phyloP scores from a whole-genome alignment of 2,888 invertebrate species.

The Diloba caeruleocephala region DNA sequence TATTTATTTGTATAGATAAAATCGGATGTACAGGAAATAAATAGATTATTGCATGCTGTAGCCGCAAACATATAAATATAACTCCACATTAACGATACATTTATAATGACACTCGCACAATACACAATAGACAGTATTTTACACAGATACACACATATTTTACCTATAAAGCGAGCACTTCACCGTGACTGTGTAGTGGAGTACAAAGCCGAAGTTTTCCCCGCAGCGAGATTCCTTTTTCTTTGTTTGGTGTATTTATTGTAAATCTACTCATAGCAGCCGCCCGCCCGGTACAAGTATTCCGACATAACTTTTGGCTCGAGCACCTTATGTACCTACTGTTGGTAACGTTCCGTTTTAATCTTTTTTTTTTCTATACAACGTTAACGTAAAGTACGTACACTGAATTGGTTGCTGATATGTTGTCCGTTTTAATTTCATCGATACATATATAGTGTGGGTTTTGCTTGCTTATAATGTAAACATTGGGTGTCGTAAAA shows the following conservation, averaged over 20 bases:
- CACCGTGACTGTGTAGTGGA: conserved; percentile 69
- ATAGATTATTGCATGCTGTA: too few species aligned
- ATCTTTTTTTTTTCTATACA: conserved; percentile 47
- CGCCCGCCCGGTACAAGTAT: conserved; percentile 83
- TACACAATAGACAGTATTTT: conserved; percentile 22
- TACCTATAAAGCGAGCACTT: conserved; percentile 65
- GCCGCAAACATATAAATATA: too few species aligned
- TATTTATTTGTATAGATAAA: too few species aligned
- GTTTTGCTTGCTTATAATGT: not conserved
- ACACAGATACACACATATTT: conserved; percentile 58
- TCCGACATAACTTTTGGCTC: conserved; percentile 86
- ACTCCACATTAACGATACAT: not conserved
- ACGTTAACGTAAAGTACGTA: conserved; percentile 16
- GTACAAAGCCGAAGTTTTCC: conserved; percentile 86
- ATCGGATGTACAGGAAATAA: too few species aligned
- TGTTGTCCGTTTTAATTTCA: conserved; percentile 6
- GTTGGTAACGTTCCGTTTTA: conserved; percentile 56
- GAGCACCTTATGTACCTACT: conserved; percentile 68
- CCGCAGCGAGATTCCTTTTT: conserved; percentile 88
- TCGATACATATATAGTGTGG: not conserved
- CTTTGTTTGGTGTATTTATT: conserved; percentile 89
- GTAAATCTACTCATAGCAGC: conserved; percentile 88
- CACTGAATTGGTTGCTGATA: conserved; percentile 21
- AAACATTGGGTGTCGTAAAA: not conserved
- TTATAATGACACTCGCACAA: conserved; percentile 28